phyloP scores from a whole-genome alignment of 2,797 vertebrate genomes.

The Halcyon leucocephala region DNA sequence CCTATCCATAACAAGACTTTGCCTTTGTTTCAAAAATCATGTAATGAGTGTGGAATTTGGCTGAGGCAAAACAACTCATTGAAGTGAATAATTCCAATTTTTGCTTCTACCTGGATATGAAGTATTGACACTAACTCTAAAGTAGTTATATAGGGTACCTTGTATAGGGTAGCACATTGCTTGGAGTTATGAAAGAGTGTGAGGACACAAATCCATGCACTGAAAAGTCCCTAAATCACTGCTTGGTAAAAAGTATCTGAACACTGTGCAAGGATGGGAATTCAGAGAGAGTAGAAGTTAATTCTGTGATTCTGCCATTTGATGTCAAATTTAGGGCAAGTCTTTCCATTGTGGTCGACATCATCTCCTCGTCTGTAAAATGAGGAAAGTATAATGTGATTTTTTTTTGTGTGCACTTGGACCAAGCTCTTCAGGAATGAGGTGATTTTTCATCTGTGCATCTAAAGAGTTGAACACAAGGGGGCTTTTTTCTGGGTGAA shows the following conservation, averaged over 20 bases:
- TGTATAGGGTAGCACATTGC: not conserved
- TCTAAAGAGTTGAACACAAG: constrained; percentile 16
- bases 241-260: not conserved
- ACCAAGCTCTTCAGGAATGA: not conserved
- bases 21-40: constrained; percentile 8
- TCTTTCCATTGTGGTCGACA: not conserved
- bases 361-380: not conserved
- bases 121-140: not conserved
- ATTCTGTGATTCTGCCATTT: not conserved
- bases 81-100: not conserved
- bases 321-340: not conserved
- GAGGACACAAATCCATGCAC: not conserved
- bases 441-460: not conserved
- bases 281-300: not conserved
- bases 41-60: not conserved
- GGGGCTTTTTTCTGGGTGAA: constrained; percentile 36
- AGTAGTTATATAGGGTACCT: too few relatives aligned
- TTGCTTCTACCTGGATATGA: not conserved
- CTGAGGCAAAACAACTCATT: not conserved
- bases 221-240: not conserved
- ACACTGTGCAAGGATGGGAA: not conserved
- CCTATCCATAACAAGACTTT: not conserved
- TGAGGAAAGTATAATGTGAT: not conserved
- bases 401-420: not conserved
- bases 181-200: not conserved